Percentiles rank a stretch among this genome's conserved stretches.
These are phyloP conservation scores for Phyllostomus discolor DNA, from an alignment of 2,113 vertebrate genomes.

Conservation along the genomic window DNA sequence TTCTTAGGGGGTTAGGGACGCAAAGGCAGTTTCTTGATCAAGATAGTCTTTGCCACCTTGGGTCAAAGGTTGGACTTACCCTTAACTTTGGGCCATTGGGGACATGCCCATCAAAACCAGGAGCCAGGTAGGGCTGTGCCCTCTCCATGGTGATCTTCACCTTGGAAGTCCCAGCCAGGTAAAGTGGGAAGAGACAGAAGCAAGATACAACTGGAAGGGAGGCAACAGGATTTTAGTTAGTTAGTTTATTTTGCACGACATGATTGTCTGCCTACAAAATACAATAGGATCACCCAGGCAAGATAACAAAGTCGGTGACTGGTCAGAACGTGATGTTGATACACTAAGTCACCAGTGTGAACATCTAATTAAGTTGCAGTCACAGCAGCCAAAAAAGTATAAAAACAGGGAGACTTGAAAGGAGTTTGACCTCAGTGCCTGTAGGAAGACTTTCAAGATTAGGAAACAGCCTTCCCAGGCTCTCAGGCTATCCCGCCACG, in stretches of 20 bases:
- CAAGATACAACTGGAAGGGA: not conserved
- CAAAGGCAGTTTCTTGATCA: not conserved
- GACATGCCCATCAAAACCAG: not conserved
- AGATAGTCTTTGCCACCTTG: not conserved
- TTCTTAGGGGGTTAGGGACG: not conserved
- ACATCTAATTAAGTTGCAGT: not conserved
- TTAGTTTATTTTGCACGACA: too few relatives aligned
- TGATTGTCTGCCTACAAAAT: not conserved
- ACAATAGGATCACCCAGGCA: not conserved
- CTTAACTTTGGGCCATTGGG: too few relatives aligned
- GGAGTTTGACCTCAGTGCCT: too few relatives aligned
- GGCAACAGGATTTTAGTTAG: not conserved
- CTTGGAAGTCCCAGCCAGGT: not conserved
- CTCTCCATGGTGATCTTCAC: too few relatives aligned
- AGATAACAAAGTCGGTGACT: not conserved
- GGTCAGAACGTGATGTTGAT: fast-evolving
- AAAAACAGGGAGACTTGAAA: not conserved
- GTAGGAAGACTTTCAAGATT: not conserved
- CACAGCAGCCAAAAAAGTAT: not conserved
- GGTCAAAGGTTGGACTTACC: not conserved
- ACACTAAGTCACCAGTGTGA: not conserved
- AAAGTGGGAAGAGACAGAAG: not conserved
- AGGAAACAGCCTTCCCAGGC: not conserved
- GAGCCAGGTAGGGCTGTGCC: not conserved
- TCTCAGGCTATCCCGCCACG: fast-evolving